Percentiles rank a stretch among this genome's conserved stretches.
Evolutionary conservation across 2,113 vertebrate genomes (phyloP).

Genomic region (Cinclus mexicanus): DNA sequence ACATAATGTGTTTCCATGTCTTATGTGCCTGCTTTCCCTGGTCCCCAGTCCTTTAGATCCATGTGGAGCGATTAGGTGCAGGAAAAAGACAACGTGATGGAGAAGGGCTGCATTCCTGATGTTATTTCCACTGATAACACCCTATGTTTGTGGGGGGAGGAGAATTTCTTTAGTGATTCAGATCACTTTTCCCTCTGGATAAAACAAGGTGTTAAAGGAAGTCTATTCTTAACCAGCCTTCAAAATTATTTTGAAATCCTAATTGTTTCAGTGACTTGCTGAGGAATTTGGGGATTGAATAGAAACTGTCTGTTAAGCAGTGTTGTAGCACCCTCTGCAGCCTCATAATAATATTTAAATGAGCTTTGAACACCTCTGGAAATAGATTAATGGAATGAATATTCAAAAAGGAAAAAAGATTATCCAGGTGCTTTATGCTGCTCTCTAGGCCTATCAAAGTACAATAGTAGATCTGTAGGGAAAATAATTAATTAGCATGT

Average conservation of each 20-base stretch:
- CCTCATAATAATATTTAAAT: constrained; percentile 51
- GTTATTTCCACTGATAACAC: neutral
- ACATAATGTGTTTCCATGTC: neutral
- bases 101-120: neutral
- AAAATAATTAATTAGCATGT: neutral
- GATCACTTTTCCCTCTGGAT: neutral
- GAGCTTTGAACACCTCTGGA: neutral
- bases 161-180: neutral
- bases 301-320: neutral
- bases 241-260: neutral
- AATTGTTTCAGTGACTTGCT: neutral
- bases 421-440: neutral
- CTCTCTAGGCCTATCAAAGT: neutral
- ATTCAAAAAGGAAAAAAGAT: neutral
- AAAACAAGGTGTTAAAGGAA: neutral
- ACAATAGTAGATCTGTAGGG: neutral
- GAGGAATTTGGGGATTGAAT: neutral
- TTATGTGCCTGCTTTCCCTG: rapidly evolving
- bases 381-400: neutral
- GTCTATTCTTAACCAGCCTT: neutral
- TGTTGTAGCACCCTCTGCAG: constrained; percentile 56
- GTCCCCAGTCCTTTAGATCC: neutral
- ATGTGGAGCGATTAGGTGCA: neutral
- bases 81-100: neutral
- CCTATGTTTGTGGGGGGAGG: neutral